Conservation (phyloP, 2,888 invertebrate genomes). For the Chrysotoxum bicinctum region DNA sequence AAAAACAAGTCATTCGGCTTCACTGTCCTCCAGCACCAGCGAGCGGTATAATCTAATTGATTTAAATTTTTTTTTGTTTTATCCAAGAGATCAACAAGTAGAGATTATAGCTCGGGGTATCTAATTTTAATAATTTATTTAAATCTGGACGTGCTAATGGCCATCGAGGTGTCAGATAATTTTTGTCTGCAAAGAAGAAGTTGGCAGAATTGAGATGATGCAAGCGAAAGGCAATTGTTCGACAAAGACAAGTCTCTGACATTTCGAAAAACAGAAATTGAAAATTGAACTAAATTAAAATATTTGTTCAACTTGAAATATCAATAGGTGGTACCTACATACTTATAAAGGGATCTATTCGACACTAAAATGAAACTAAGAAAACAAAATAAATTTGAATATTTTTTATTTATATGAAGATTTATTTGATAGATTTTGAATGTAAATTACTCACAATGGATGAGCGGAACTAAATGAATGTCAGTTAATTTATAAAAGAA, state of each 20-base stretch:
- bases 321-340: too few relatives aligned
- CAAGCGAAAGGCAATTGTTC: neutral
- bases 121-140: slow-evolving; percentile 34
- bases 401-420: too few relatives aligned
- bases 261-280: neutral
- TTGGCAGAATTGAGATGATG: neutral
- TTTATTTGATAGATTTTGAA: too few relatives aligned
- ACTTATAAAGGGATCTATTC: too few relatives aligned
- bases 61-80: slow-evolving; percentile 30
- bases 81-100: slow-evolving; percentile 7
- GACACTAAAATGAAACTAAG: neutral
- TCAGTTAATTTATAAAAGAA: too few relatives aligned
- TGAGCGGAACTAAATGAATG: too few relatives aligned
- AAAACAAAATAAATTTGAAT: too few relatives aligned
- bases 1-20: neutral
- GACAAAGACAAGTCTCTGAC: slow-evolving; percentile 17
- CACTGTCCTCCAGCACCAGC: neutral
- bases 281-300: too few relatives aligned
- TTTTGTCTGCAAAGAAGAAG: neutral
- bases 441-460: neutral
- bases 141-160: slow-evolving; percentile 22
- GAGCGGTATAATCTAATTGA: slow-evolving; percentile 27
- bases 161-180: slow-evolving; percentile 39
- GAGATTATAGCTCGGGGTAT: neutral
- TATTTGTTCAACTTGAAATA: too few relatives aligned